Evolutionary conservation across 2,888 invertebrate species (phyloP), one percentile per base, ranked within the genome.

Genomic region (Cyaniris semiargus): DNA sequence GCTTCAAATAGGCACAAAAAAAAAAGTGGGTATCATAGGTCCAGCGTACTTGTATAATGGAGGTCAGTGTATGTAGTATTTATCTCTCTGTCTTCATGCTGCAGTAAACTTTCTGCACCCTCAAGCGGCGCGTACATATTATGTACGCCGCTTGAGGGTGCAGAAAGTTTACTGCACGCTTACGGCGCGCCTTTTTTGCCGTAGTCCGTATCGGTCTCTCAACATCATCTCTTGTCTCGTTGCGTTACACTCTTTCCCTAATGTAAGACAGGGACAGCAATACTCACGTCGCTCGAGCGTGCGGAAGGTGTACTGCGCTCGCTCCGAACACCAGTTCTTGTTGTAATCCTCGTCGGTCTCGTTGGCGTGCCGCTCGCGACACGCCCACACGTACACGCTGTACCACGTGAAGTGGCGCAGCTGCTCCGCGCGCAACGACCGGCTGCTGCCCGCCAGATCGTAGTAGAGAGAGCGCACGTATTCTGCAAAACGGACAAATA

Each of bases 381-480:
- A 98, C 4, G 97, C 98, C 88, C 95, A 95, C 75, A 98, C 95
- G 81, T 94, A 95, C 78, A 98, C 95, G 23, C 95, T 95, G 90
- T 98, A 98, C 83, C 95, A 94, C 0, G 97, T 96, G 88, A 96
- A 98, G 91, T 98, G 98, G 10, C 95, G 96, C 82, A 98, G 92
- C 56, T 95, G 82, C 1, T 80, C 80, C 79, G 92, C 88, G 1
- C 82, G 82, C 76, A 93, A 82, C 60, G 86, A 83, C 2, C 83
- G 83, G 56, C 84, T 92, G 66, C 86, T 89, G 80, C 97, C 95
- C 10, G 94, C 94, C 83, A 95, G 91, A 76, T 94, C 91, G 82
- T 84, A 92, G 89, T 87, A 90, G 80, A 85, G 84, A 66, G 87
- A 88, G 78, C 86, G 86, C 18, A 89, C 89, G 84, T 89, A 90